Conservation (phyloP, 2,888 invertebrate species). For the Drosophila atripex region DNA sequence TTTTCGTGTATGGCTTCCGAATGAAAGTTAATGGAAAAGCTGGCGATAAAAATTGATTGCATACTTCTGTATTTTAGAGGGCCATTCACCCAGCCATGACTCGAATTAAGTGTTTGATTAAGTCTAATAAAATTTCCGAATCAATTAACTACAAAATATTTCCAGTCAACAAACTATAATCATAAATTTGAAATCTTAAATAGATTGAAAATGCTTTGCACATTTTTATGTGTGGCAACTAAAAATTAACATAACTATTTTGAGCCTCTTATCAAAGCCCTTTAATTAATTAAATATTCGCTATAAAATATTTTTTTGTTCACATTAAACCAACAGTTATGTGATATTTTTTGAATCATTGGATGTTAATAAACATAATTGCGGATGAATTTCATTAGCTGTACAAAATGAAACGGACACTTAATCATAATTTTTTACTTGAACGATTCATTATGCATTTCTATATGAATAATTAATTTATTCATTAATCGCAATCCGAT, state of each 20-base stretch:
- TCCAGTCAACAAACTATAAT: not conserved
- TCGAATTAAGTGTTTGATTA: constrained; percentile 27
- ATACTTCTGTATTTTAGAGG: constrained; percentile 8
- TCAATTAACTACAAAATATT: constrained; percentile 17
- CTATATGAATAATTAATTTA: constrained; percentile 24
- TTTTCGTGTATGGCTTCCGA: constrained; percentile 36
- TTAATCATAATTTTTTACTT: constrained; percentile 26
- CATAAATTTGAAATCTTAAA: not conserved
- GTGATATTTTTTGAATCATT: too few relatives aligned
- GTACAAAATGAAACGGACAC: constrained; percentile 3
- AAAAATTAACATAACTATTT: too few relatives aligned
- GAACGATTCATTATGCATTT: constrained; percentile 15
- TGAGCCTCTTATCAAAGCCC: not conserved
- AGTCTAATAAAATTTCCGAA: constrained; percentile 6
- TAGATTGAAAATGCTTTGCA: too few relatives aligned
- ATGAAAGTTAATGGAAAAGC: constrained; percentile 41
- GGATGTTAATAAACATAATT: constrained; percentile 14
- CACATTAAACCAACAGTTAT: too few relatives aligned
- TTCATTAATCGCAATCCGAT: constrained; percentile 22
- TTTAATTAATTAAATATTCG: not conserved
- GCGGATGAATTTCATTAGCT: not conserved
- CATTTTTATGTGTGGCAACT: too few relatives aligned
- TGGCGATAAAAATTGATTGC: constrained; percentile 35
- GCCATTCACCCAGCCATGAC: not conserved
- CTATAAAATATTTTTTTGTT: not conserved